Evolutionary conservation across 2,113 vertebrate genomes (phyloP).

Genomic region (Phylloscopus trochilus): DNA sequence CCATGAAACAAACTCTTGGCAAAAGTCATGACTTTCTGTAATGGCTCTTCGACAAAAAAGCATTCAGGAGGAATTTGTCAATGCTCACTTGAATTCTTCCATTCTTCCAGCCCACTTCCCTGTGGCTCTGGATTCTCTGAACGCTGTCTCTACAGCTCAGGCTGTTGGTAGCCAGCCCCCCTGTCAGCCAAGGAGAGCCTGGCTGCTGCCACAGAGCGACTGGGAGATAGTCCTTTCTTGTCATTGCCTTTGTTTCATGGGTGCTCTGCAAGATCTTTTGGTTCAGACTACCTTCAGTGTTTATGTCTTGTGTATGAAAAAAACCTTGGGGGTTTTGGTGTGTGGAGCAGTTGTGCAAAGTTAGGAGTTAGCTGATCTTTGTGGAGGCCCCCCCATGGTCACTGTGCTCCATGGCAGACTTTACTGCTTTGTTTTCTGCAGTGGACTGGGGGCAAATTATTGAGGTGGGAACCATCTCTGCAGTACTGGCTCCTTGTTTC

Average conservation of each 20-base stretch:
- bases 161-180: background rate
- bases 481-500: background rate
- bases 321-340: background rate
- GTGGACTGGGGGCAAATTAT: background rate
- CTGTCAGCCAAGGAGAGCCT: background rate
- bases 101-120: background rate
- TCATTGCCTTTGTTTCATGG: background rate
- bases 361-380: background rate
- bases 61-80: background rate
- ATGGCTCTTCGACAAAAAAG: background rate
- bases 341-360: accelerated
- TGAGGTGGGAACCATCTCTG: background rate
- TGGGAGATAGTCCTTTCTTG: background rate
- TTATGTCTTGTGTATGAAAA: background rate
- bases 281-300: background rate
- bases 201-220: accelerated
- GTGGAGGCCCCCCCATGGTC: accelerated
- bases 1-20: background rate
- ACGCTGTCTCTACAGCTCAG: background rate
- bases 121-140: background rate
- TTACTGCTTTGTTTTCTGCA: background rate
- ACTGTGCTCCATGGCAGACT: accelerated
- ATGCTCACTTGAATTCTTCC: background rate
- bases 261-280: background rate
- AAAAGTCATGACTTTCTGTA: background rate